Base-by-base conservation (phyloP, 2,888 invertebrate species). In the Sussaba pulchella region DNA sequence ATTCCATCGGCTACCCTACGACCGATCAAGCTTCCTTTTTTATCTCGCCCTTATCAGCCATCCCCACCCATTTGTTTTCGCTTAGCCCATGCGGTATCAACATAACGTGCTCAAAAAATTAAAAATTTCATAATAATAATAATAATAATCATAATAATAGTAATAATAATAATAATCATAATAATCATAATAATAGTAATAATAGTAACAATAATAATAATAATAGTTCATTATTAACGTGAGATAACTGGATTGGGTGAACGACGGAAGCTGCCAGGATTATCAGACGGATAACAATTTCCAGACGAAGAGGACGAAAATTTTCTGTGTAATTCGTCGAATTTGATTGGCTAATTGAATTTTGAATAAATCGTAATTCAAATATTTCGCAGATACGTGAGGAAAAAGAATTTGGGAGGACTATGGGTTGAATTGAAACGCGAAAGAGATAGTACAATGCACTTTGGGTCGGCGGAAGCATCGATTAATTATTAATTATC, bases 241-340 rank as follows among this genome's bases (percentile, higher is more conserved):
- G 50, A 66, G 21, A 71, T 26, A 66, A 64, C 36, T 61, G 21
- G 17, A 24, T 54, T 69, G 24, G 17, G 14, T 26, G 36, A 70
- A 6, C 54, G 63, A 50, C 66, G 39, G 43, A 66, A 67, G 57
- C 69, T 73, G 57, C 9, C 50, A 71, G 70, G 71, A 75, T 71
- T 75, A 78, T 69, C 73, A 78, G 67, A 57, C 45, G 63, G 72
- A 66, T 74, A 61, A 61, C 52, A n/a, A 52, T 21, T 67, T 50
- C 36, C 19, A 12, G 19, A 52, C 63, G 54, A 45, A 52, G 52
- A 54, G 17, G 17, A 43, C 70, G 50, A 21, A 12, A 72, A 12
- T 12, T 9, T 17, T 17, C 26, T 61, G 70, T 71, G 64, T 57
- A 71, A 71, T 66, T 59, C 17, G 31, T 9, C 57, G n/a, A 57